phyloP scores from a whole-genome alignment of 2,113 vertebrate genomes.

The Lamprologus callipterus region DNA sequence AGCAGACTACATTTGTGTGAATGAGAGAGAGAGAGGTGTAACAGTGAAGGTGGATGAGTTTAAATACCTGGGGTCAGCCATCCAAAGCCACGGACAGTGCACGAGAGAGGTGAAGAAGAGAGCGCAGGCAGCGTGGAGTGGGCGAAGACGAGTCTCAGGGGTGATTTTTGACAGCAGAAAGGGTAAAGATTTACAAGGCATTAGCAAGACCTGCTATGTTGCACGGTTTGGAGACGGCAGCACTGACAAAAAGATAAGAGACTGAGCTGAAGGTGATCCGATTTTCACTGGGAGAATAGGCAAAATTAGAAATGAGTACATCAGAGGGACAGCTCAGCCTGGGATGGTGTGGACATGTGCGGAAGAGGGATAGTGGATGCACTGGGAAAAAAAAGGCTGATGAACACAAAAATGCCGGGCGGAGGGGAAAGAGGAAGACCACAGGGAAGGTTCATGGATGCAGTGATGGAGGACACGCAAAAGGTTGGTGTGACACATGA shows the following conservation, averaged over 20 bases:
- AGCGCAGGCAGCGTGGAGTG: not conserved
- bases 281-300: not conserved
- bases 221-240: not conserved
- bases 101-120: not conserved
- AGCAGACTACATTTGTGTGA: fast-evolving
- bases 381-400: not conserved
- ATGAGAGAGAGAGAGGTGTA: not conserved
- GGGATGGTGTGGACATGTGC: not conserved
- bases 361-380: not conserved
- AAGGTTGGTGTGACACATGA: not conserved
- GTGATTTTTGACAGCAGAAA: not conserved
- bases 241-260: not conserved
- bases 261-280: not conserved
- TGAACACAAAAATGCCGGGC: not conserved
- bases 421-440: not conserved
- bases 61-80: not conserved
- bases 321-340: not conserved
- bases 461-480: not conserved
- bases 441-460: not conserved
- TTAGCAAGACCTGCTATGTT: not conserved
- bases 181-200: not conserved
- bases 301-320: not conserved
- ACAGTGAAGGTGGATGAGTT: not conserved
- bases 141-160: not conserved
- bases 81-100: not conserved